Conservation (phyloP, 2,113 vertebrate genomes). For the Macrotus californicus region DNA sequence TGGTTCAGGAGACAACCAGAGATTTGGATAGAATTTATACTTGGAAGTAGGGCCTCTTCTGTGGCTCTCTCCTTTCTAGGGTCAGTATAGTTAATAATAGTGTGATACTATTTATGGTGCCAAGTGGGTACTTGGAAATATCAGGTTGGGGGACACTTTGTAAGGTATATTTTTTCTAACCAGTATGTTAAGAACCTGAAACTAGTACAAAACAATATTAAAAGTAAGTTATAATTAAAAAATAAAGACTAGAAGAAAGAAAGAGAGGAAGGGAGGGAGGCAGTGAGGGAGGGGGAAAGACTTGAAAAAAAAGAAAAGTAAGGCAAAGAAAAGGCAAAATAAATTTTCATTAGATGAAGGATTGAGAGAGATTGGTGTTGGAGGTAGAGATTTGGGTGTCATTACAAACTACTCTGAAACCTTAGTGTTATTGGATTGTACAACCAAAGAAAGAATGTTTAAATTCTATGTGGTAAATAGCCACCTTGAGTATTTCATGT, state of each 20-base stretch:
- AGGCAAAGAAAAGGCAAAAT: neutral
- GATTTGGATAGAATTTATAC: neutral
- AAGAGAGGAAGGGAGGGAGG: neutral
- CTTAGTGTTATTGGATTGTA: neutral
- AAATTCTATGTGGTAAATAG: neutral
- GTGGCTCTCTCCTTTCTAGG: neutral
- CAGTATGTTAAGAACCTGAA: neutral
- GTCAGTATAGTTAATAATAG: neutral
- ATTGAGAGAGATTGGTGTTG: neutral
- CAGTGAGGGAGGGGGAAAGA: neutral
- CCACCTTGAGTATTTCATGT: neutral
- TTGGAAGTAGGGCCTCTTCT: neutral
- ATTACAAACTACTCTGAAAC: neutral
- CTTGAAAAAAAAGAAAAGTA: neutral
- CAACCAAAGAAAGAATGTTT: neutral
- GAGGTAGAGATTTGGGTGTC: neutral
- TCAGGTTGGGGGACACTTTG: neutral
- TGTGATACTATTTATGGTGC: neutral
- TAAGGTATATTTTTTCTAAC: neutral
- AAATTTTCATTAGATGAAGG: neutral
- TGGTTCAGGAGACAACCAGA: neutral
- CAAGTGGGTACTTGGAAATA: neutral
- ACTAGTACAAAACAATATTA: neutral
- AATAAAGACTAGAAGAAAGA: neutral
- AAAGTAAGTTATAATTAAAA: neutral